Conservation (phyloP, 2,797 vertebrate species). For the Jordanella pulchra region DNA sequence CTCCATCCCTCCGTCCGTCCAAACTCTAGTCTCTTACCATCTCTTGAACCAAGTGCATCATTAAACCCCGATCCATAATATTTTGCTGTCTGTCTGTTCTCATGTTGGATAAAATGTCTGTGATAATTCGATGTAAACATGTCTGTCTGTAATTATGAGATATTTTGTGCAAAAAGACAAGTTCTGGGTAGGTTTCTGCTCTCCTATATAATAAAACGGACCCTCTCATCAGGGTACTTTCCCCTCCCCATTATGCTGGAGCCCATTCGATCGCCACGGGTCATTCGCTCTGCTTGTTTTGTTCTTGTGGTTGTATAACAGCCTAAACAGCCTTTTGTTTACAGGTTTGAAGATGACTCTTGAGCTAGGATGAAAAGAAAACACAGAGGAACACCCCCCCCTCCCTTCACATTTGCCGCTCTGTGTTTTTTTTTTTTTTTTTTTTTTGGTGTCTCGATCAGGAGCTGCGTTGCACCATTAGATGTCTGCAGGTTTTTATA, state of each 20-base stretch:
- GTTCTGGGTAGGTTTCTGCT: not conserved
- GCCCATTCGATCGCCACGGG: conserved; percentile 46
- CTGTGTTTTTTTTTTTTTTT: conserved; percentile 15
- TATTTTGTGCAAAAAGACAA: not conserved
- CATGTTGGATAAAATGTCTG: not conserved
- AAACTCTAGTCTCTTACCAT: not conserved
- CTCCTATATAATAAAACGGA: conserved; percentile 40
- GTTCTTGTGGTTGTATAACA: conserved; percentile 55
- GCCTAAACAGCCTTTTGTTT: conserved; percentile 47
- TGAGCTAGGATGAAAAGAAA: conserved; percentile 34
- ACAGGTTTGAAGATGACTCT: conserved; percentile 35
- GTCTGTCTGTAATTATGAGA: not conserved
- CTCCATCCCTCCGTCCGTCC: not conserved
- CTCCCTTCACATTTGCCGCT: conserved; percentile 26
- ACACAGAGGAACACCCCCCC: conserved; percentile 22
- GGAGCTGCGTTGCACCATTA: conserved; percentile 29
- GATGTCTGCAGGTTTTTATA: conserved; percentile 13
- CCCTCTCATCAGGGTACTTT: conserved; percentile 46
- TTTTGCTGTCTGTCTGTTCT: not conserved
- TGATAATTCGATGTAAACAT: not conserved
- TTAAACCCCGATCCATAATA: not conserved
- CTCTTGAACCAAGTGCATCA: not conserved
- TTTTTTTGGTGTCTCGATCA: conserved; percentile 31
- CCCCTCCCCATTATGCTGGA: not conserved
- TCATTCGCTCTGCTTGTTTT: conserved; percentile 35